A percentile compares a stretch with the other conserved stretches of the same genome.
These are phyloP conservation scores for Campoplex nolae DNA, from an alignment of 2,888 invertebrate species.

Conservation along the genomic window DNA sequence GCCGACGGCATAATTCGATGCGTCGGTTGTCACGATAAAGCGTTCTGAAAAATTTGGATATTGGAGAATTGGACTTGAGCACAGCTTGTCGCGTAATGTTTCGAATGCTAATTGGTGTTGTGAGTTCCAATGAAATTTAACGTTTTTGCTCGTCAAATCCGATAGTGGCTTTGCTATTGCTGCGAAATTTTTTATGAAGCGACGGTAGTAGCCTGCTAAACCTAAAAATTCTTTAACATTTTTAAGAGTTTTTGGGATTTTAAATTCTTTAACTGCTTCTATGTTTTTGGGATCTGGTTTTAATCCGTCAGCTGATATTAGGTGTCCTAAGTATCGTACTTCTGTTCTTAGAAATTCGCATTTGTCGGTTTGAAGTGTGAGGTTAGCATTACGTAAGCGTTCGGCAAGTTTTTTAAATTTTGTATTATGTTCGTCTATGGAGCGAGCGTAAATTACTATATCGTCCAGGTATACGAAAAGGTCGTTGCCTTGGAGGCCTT, in stretches of 20 bases:
- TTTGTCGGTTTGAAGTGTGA: conserved; percentile 51
- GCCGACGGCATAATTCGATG: conserved; percentile 7
- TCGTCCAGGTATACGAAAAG: conserved; percentile 73
- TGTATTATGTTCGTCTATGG: conserved; percentile 50
- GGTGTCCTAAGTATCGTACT: conserved; percentile 52
- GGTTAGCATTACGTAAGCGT: conserved; percentile 27
- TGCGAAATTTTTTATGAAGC: conserved; percentile 27
- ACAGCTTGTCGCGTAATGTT: conserved; percentile 23
- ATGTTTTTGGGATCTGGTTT: conserved; percentile 51
- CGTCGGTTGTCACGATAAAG: conserved; percentile 24
- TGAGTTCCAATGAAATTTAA: conserved; percentile 15
- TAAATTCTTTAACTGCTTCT: conserved; percentile 36
- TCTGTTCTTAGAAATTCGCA: conserved; percentile 49
- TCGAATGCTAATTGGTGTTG: no score
- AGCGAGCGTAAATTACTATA: conserved; percentile 66
- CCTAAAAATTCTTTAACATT: conserved; percentile 29
- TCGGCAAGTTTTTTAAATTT: conserved; percentile 26
- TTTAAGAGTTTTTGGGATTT: conserved; percentile 8
- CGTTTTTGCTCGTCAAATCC: conserved; percentile 16
- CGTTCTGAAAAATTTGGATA: conserved; percentile 17
- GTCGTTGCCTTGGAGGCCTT: conserved; percentile 29
- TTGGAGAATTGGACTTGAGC: conserved; percentile 20
- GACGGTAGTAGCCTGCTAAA: conserved; percentile 18
- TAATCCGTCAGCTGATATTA: conserved; percentile 40
- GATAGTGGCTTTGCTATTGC: conserved; percentile 22